phyloP scores from a whole-genome alignment of 2,888 invertebrate genomes.

The Polyommatus icarus region DNA sequence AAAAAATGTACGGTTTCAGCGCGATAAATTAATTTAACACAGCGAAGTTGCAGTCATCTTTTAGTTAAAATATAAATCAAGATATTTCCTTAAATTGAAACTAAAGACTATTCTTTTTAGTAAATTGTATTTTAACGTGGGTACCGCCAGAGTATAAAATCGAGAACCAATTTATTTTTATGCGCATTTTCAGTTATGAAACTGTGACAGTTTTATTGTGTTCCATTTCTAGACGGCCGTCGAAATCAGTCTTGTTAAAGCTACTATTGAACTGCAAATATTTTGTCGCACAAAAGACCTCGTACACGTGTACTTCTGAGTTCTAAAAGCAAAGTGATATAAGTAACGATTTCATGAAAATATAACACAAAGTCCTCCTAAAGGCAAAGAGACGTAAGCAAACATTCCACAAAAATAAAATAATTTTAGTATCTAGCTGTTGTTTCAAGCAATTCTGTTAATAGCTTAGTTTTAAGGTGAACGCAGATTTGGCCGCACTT shows the following conservation, averaged over 20 bases:
- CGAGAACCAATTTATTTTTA: background rate
- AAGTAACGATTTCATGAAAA: too few relatives aligned
- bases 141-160: too few relatives aligned
- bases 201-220: background rate
- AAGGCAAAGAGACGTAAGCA: background rate
- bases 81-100: background rate
- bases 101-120: background rate
- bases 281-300: conserved; percentile 2
- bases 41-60: too few relatives aligned
- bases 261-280: background rate
- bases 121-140: background rate
- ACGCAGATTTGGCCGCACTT: too few relatives aligned
- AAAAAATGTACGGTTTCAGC: too few relatives aligned
- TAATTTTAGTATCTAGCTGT: background rate
- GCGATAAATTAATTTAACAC: too few relatives aligned
- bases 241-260: conserved; percentile 10
- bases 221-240: conserved; percentile 4
- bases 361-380: background rate
- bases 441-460: background rate
- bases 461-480: background rate
- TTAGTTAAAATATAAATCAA: too few relatives aligned
- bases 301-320: conserved; percentile 3
- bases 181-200: background rate
- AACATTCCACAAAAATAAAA: background rate
- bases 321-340: too few relatives aligned